A percentile compares a stretch with the other conserved stretches of the same genome.
phyloP scores from a whole-genome alignment of 2,113 vertebrate species.

The Cheilinus undulatus region DNA sequence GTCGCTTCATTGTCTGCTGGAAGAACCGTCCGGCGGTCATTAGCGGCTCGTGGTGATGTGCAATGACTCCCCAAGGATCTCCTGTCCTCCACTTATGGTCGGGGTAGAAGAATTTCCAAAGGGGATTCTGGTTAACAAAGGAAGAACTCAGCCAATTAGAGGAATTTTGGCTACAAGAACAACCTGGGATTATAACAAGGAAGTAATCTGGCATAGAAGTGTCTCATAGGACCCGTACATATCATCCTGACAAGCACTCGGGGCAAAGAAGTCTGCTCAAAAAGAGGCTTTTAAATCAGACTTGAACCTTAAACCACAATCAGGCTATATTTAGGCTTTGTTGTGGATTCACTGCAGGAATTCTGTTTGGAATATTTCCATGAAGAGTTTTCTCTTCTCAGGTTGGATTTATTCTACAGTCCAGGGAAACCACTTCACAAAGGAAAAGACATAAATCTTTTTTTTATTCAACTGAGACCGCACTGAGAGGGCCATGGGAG shows the following conservation, averaged over 20 bases:
- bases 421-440: too few relatives aligned
- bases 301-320: too few relatives aligned
- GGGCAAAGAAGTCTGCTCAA: neutral
- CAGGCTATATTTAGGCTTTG: too few relatives aligned
- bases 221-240: neutral
- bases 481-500: too few relatives aligned
- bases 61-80: constrained; percentile 14
- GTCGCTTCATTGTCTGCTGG: neutral
- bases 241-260: neutral
- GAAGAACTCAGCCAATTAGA: neutral
- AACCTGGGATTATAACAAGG: neutral
- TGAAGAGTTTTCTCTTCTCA: too few relatives aligned
- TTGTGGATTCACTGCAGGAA: too few relatives aligned
- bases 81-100: neutral
- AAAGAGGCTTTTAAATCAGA: too few relatives aligned
- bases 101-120: constrained; percentile 2
- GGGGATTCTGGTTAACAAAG: neutral
- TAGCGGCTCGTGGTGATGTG: constrained; percentile 19
- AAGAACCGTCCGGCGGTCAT: constrained; percentile 18
- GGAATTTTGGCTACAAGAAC: neutral
- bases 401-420: too few relatives aligned
- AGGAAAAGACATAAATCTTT: too few relatives aligned
- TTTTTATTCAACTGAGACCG: too few relatives aligned
- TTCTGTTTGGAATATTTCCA: too few relatives aligned
- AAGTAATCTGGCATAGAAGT: neutral